Conservation (phyloP, 2,888 invertebrate genomes). For the Bursaphelenchus okinawaensis region DNA sequence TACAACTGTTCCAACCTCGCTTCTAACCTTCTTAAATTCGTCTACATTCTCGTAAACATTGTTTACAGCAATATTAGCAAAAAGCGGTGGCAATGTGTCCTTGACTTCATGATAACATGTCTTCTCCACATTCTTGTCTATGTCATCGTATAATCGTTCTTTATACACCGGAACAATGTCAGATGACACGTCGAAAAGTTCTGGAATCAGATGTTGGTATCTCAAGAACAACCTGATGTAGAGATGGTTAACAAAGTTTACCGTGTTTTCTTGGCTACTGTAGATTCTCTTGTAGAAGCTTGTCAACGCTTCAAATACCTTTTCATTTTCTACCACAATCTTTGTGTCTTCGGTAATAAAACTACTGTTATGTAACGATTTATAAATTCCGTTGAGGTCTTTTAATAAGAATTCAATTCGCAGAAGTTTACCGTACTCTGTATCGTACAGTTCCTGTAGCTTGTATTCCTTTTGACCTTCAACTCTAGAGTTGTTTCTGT, state of each 20-base stretch:
- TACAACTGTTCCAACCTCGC: slow-evolving; percentile 5
- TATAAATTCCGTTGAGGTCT: too few species aligned
- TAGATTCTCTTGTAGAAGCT: too few species aligned
- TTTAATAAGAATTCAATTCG: too few species aligned
- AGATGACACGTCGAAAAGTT: not conserved
- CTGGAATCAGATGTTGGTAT: not conserved
- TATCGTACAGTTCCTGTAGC: not conserved
- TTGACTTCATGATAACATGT: not conserved
- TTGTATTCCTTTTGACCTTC: not conserved
- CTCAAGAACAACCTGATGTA: not conserved
- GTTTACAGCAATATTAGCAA: not conserved
- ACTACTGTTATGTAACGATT: too few species aligned
- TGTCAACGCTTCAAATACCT: too few species aligned
- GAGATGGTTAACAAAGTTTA: not conserved
- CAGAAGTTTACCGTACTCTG: too few species aligned
- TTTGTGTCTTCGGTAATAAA: not conserved
- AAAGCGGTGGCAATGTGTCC: not conserved
- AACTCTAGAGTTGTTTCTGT: not conserved
- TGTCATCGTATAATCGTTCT: not conserved
- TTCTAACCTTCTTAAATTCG: not conserved
- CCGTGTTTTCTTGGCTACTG: not conserved
- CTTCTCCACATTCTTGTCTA: not conserved
- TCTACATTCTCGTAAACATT: not conserved
- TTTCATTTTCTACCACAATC: not conserved
- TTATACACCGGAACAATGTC: not conserved